Evolutionary conservation across 2,797 vertebrate genomes (phyloP), one percentile per base, ranked within the genome.

Genomic region (Sebastes ruberrimus): DNA sequence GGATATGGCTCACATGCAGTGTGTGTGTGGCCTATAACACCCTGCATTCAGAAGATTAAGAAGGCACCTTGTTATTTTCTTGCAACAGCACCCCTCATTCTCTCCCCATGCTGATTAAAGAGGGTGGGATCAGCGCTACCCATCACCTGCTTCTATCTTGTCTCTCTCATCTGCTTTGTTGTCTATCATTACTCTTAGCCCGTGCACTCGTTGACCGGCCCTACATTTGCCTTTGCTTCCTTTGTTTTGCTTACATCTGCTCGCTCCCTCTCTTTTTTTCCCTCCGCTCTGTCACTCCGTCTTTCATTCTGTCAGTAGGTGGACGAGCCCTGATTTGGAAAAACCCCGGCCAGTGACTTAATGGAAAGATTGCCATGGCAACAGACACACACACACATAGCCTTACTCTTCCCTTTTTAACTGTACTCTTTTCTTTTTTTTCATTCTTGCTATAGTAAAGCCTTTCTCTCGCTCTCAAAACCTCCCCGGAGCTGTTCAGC

Each of bases 361-460:
- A 94, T 95, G 94, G 92, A 94, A 94, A 93, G 69, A 90, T 92
- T 86, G 68, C 91, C 88, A 90, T 92, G 88, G 93, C 77, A 93
- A 94, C 94, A 94, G 91, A 91, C 46, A 49, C 46, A 53, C 92
- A 88, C 76, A 92, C 79, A 91, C 62, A 90, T 5, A 89, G 81
- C 84, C 71, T 59, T 82, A 60, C 73, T 80, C 88, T 93, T 92
- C 87, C 84, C 64, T 77, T 91, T 93, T 83, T 83, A 83, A 87
- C 84, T 68, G 67, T 86, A 88, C 85, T 86, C 63, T 65, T n/a
- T n/a, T n/a, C n/a, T 38, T 85, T 85, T 82, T 86, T 79, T 77
- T 66, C 76, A 70, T 81, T 83, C 80, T 69, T 60, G 71, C 78
- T 80, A 75, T 76, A 88, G 80, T 71, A 69, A 81, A 88, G 82